Conservation (phyloP, 2,888 invertebrate genomes). For the Spisula subtruncata region DNA sequence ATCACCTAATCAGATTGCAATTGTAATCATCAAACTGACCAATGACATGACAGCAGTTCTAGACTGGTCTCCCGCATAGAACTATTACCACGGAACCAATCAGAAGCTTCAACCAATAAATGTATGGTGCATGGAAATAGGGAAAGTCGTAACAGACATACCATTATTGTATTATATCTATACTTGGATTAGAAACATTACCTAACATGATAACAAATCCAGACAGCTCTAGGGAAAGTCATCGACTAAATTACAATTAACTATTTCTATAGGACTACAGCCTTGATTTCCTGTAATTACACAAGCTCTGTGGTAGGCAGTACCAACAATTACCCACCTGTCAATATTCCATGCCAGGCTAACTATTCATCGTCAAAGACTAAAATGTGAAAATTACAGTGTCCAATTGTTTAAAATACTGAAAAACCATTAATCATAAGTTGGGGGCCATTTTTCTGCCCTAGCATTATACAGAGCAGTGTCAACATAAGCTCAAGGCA, state of each 20-base stretch:
- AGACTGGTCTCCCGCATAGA: too few relatives aligned
- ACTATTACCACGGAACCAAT: too few relatives aligned
- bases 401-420: conserved; percentile 45
- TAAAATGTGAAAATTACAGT: conserved; percentile 36
- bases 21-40: too few relatives aligned
- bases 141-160: neutral
- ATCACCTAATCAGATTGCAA: too few relatives aligned
- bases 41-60: too few relatives aligned
- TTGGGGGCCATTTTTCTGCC: neutral
- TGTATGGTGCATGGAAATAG: too few relatives aligned
- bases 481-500: conserved; percentile 29
- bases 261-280: conserved; percentile 34
- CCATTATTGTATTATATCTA: neutral
- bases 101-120: too few relatives aligned
- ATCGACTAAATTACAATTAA: conserved; percentile 49
- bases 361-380: neutral
- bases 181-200: neutral
- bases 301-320: conserved; percentile 28
- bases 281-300: conserved; percentile 39
- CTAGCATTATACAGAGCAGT: neutral
- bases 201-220: conserved; percentile 6
- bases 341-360: neutral
- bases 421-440: neutral
- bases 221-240: conserved; percentile 29
- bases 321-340: conserved; percentile 31